phyloP scores from a whole-genome alignment of 2,797 vertebrate species.

The Brotula barbata region DNA sequence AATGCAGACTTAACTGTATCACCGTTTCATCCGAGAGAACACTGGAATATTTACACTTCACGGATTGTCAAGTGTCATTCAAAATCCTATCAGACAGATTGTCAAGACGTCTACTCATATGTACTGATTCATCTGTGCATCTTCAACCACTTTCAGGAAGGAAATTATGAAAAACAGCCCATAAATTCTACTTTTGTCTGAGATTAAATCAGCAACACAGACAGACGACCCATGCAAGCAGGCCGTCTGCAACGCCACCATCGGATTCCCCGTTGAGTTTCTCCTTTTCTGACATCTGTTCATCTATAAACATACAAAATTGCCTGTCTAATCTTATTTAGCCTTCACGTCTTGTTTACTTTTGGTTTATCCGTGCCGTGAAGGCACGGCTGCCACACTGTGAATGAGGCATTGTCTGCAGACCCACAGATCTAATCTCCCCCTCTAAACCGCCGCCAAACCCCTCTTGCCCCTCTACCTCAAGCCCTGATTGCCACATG shows the following conservation, averaged over 20 bases:
- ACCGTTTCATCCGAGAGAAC: constrained; percentile 36
- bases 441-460: constrained; percentile 49
- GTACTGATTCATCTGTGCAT: constrained; percentile 42
- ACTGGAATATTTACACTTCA: constrained; percentile 48
- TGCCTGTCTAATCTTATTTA: constrained; percentile 73
- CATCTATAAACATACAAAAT: constrained; percentile 71
- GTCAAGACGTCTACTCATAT: constrained; percentile 36
- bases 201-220: constrained; percentile 27
- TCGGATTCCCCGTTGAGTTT: constrained; percentile 33
- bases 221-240: constrained; percentile 2
- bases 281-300: constrained; percentile 57
- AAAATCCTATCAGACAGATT: constrained; percentile 30
- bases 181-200: constrained; percentile 35
- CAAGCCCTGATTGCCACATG: constrained; percentile 54
- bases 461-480: constrained; percentile 45
- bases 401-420: constrained; percentile 75
- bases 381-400: constrained; percentile 56
- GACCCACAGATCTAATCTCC: constrained; percentile 66
- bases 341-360: constrained; percentile 71
- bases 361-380: constrained; percentile 58
- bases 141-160: constrained; percentile 49
- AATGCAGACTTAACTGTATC: constrained; percentile 51
- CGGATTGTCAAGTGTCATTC: constrained; percentile 41
- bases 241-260: constrained; percentile 8
- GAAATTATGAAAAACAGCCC: constrained; percentile 51